Evolutionary conservation across 2,888 invertebrate genomes (phyloP), one percentile per base, ranked within the genome.

Genomic region (Nemoura dubitans): DNA sequence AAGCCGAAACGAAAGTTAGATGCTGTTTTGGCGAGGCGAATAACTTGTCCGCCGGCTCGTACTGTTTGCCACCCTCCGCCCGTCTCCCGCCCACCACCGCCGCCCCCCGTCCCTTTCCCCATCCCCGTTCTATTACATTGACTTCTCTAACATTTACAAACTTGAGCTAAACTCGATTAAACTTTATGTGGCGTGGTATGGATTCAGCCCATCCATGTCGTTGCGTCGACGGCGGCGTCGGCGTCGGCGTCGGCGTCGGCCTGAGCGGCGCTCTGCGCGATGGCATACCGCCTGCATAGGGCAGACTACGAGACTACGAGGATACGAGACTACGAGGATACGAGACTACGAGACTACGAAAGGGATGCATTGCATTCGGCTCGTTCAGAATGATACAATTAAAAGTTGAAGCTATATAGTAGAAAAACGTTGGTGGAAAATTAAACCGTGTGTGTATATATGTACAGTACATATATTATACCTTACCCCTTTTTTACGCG

Each of bases 71-170:
- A 59, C 21, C 16, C 59, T 59, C 16, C 14, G 59, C 59, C 10
- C 59, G 21, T 14, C 59, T 59, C 21, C 59, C 59, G 16, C 59
- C 59, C 10, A 36, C 36, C 36, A 36, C 36, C 10, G 5, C 36
- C 59, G 1, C 59, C 21, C 59, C 59, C 59, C 59, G 3, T 21
- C 14, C 59, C 59, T 10, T 10, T 36, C 59, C 59, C 10, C 59
- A 10, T 21, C 59, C 16, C 21, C 59, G 59, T 59, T 59, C 59
- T 59, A 59, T 59, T 59, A 59, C 59, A 59, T 59, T 59, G 59
- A 59, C 59, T 59, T 59, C 59, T 59, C 59, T 59, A 59, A 59
- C 59, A 59, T 59, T 59, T 59, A 59, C 59, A 59, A 59, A 59
- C 59, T 59, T 59, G 59, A 59, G 59, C 59, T 59, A 59, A 59